Evolutionary conservation across 2,797 vertebrate genomes (phyloP).

Genomic region (Argyrosomus regius): DNA sequence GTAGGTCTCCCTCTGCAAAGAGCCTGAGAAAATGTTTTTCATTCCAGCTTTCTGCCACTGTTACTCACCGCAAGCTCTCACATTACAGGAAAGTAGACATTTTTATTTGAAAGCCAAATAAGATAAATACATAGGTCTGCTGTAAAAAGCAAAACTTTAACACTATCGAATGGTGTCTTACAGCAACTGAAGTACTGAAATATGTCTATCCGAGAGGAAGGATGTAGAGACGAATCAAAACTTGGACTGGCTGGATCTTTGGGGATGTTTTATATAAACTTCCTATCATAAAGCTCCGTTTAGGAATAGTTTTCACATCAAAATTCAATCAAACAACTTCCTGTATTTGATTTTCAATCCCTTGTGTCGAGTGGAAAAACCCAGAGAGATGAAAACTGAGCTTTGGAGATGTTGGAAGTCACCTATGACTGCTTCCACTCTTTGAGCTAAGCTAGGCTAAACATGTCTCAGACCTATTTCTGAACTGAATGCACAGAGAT

Average conservation of each 20-base stretch:
- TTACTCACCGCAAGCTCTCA: constrained; percentile 29
- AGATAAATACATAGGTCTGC: constrained; percentile 34
- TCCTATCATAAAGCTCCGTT: not conserved
- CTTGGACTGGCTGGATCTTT: constrained; percentile 1
- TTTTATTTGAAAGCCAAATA: constrained; percentile 43
- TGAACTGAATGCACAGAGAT: constrained; percentile 30
- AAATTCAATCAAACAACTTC: not conserved
- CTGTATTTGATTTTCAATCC: constrained; percentile 21
- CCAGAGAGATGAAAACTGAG: constrained; percentile 13
- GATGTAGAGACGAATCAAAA: not conserved
- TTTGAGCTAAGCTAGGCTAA: constrained; percentile 36
- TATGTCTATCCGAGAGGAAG: not conserved
- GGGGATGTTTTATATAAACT: not conserved
- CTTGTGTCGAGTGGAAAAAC: not conserved
- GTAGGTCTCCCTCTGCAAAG: constrained; percentile 46
- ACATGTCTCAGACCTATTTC: constrained; percentile 33
- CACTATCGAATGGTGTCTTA: constrained; percentile 4
- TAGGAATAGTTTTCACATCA: constrained; percentile 2
- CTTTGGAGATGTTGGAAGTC: not conserved
- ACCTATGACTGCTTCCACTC: constrained; percentile 23
- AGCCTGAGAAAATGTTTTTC: constrained; percentile 66
- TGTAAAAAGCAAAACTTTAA: constrained; percentile 20
- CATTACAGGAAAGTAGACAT: constrained; percentile 16
- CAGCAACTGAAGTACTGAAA: not conserved
- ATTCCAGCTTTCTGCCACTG: constrained; percentile 59